These are phyloP conservation scores for Eudyptes chrysolophus DNA, from an alignment of 2,113 vertebrate genomes.

Conservation along the genomic window DNA sequence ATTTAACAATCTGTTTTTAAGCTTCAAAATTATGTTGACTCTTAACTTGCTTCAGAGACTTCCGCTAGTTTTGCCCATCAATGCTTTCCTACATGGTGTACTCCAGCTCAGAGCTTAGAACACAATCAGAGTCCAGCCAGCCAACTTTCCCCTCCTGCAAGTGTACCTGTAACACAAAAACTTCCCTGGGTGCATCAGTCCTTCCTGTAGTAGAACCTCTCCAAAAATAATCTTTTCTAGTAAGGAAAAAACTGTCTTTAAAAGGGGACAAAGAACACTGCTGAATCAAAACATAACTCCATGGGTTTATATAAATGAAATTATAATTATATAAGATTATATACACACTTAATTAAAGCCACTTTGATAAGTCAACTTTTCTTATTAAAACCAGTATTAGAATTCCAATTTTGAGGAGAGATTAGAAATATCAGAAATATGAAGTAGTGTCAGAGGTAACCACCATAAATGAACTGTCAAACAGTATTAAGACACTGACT, in stretches of 20 bases:
- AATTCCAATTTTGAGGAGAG: constrained; percentile 51
- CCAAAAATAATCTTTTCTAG: neutral
- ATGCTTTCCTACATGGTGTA: neutral
- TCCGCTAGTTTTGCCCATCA: neutral
- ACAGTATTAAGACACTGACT: constrained; percentile 46
- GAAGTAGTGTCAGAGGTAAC: constrained; percentile 56
- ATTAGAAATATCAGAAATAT: constrained; percentile 59
- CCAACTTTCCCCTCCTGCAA: neutral
- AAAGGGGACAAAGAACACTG: neutral
- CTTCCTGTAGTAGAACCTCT: neutral
- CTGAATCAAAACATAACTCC: constrained; percentile 38
- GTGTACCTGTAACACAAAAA: neutral
- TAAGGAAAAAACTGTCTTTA: neutral
- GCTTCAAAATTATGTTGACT: neutral
- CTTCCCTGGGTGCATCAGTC: neutral
- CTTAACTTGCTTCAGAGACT: neutral
- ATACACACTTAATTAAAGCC: constrained; percentile 49
- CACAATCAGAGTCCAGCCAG: neutral
- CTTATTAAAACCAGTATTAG: constrained; percentile 53
- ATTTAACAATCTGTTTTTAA: neutral
- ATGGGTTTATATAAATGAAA: neutral
- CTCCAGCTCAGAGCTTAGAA: neutral
- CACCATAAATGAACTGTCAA: constrained; percentile 44
- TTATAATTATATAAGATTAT: constrained; percentile 41
- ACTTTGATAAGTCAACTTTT: constrained; percentile 53